Evolutionary conservation across 1,140 invertebrate species (phyloP), one percentile per base, ranked within the genome.

Genomic region (Melitaea cinxia): DNA sequence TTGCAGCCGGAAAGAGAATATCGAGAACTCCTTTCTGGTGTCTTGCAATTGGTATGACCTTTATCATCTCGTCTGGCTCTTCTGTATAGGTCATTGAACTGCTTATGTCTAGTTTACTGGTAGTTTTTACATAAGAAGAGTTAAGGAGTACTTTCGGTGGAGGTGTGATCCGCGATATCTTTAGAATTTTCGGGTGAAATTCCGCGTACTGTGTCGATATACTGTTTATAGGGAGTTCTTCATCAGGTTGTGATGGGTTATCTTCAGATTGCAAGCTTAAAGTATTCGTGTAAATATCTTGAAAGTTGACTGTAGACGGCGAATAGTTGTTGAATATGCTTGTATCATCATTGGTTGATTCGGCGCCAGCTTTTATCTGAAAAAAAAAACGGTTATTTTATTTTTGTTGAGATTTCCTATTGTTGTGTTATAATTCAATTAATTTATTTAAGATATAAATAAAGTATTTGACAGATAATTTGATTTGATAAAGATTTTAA

Each of bases 21-120:
- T 85, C 83, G 19, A 85, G 60, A 1, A 85, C 71, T 1, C 83
- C 81, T 61, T 71, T 71, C 45, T 78, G 73, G 5, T 68, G 59
- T 4, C 75, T 60, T 14, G 60, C 65, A 39, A 75, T 64, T 6
- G 73, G 74, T 19, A 72, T 35, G 1, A 70, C 58, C 58, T 60
- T 72, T 9, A 63, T 15, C 4, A 52, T 23, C 1, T 68, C 67
- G 37, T 76, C 65, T 9, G 66, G 30, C 50, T 77, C 65, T 49
- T 66, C 70, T 9, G 37, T 17, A 9, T 6, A 42, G 15, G 37
- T 42, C 30, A 33, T 1, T 42, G 37, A 17, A 19, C 37, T 42
- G 15, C 2, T 37, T 14, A n/a, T 42, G 15, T 15, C 15, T 42
- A 7, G 37, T 6, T 0, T 17, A 7, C 15, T 42, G 14, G 10